Percentiles rank a stretch among this genome's conserved stretches.
phyloP scores from a whole-genome alignment of 2,797 vertebrate species.

The Spea hammondii region DNA sequence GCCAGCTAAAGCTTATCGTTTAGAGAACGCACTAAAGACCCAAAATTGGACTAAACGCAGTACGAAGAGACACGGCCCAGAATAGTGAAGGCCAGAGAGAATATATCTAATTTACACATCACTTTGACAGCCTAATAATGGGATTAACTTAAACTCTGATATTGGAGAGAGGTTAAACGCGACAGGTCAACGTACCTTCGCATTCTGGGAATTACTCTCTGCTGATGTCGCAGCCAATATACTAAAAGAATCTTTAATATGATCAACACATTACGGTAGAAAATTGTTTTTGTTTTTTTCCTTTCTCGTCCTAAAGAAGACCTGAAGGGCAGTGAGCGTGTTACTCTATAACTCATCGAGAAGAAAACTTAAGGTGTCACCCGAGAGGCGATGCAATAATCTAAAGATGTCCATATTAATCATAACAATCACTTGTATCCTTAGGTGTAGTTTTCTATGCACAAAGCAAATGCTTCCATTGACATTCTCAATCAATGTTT shows the following conservation, averaged over 20 bases:
- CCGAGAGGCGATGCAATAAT: neutral
- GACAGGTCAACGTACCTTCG: conserved; percentile 12
- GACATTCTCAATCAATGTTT: neutral
- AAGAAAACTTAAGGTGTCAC: neutral
- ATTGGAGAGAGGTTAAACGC: conserved; percentile 10
- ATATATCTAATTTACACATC: conserved; percentile 46
- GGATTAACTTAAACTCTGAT: conserved; percentile 37
- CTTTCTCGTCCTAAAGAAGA: neutral
- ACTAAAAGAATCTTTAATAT: neutral
- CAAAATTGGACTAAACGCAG: neutral
- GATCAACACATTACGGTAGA: neutral
- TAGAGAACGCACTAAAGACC: too few relatives aligned
- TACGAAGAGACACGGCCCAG: neutral
- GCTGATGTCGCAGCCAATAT: neutral
- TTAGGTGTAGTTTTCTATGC: conserved; percentile 3
- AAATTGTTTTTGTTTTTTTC: neutral
- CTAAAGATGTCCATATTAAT: neutral
- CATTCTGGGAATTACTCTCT: conserved; percentile 10
- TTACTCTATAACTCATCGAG: neutral
- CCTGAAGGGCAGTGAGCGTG: neutral
- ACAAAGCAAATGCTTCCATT: neutral
- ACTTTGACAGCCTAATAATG: conserved; percentile 27
- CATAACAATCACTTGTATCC: conserved; percentile 1
- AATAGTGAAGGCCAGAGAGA: neutral
- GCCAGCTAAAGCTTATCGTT: too few relatives aligned